Conservation (phyloP, 2,888 invertebrate species). For the Oscheius sp. region DNA sequence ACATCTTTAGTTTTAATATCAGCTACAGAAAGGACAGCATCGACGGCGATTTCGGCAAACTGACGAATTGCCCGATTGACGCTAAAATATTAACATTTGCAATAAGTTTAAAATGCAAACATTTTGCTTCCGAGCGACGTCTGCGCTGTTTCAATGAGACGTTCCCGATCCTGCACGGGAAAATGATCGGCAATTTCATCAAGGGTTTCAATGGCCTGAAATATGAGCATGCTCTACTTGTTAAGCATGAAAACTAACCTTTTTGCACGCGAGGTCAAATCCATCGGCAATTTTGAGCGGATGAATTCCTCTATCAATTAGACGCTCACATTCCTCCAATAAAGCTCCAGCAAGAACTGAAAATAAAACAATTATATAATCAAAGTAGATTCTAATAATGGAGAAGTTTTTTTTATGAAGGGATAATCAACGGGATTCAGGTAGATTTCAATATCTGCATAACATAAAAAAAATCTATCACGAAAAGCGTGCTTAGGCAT, state of each 20-base stretch:
- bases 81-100: conserved; percentile 74
- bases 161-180: conserved; percentile 86
- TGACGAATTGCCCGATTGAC: conserved; percentile 95
- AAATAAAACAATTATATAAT: too few species aligned
- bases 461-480: neutral
- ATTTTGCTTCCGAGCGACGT: conserved; percentile 98
- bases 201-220: conserved; percentile 75
- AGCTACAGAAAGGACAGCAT: conserved; percentile 95
- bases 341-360: conserved; percentile 86
- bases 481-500: too few species aligned
- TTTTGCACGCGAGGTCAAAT: conserved; percentile 93
- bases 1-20: conserved; percentile 93
- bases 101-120: conserved; percentile 74
- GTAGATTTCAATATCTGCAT: neutral
- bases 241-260: conserved; percentile 75
- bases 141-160: conserved; percentile 93
- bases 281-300: conserved; percentile 99
- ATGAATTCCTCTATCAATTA: conserved; percentile 96
- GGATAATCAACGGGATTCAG: neutral
- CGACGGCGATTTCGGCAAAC: conserved; percentile 98
- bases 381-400: too few species aligned
- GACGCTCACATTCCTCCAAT: conserved; percentile 90
- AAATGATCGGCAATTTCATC: conserved; percentile 90
- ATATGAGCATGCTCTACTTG: neutral
- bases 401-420: neutral